Percentiles rank a stretch among this genome's conserved stretches.
Evolutionary conservation across 2,113 vertebrate species (phyloP).

Genomic region (Ploceus nigricollis): DNA sequence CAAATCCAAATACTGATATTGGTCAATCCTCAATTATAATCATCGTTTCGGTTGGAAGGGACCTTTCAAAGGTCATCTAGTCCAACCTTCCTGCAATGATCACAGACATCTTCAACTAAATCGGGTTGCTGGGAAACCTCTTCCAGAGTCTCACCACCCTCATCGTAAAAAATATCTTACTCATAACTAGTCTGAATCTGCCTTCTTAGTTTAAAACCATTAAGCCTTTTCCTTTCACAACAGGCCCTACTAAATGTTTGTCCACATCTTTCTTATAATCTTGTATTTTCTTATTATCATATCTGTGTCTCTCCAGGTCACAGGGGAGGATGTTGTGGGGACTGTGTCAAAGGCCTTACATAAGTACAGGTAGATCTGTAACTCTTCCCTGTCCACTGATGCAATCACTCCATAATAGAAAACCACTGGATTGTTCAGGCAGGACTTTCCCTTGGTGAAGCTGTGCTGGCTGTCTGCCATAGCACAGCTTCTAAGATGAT

Average conservation of each 20-base stretch:
- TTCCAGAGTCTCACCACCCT: neutral
- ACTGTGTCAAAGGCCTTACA: neutral
- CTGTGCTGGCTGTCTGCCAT: neutral
- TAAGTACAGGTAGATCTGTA: neutral
- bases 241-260: neutral
- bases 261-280: neutral
- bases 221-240: neutral
- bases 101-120: neutral
- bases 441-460: neutral
- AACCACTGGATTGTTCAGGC: neutral
- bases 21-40: neutral
- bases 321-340: neutral
- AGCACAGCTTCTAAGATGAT: neutral
- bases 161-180: neutral
- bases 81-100: neutral
- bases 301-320: neutral
- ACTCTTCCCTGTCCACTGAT: neutral
- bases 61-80: neutral
- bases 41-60: neutral
- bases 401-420: neutral
- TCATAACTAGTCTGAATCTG: neutral
- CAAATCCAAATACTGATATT: neutral
- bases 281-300: neutral
- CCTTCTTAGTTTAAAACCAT: neutral
- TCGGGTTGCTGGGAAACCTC: neutral